Base-by-base conservation (phyloP, 2,113 vertebrate genomes). In the Proterorhinus semilunaris region DNA sequence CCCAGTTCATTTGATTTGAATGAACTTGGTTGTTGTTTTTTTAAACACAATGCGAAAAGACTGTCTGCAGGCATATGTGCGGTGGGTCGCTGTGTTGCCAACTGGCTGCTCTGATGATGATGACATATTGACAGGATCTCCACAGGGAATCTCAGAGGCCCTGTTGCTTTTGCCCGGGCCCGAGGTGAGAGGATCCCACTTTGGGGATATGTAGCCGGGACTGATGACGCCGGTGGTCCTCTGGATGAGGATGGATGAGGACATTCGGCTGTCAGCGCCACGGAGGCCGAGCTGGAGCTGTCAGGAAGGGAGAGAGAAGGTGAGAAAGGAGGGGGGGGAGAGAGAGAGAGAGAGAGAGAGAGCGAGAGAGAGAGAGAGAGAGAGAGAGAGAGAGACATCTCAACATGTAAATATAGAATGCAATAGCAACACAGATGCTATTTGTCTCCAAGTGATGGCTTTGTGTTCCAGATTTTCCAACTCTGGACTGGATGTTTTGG, bases 241-340 rank as follows among this genome's bases (percentile, higher is more conserved):
- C 66, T 70, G 82, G 83, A 90, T 88, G 84, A 92, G 83, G 83
- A 91, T 90, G 79, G 88, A 93, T 91, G 85, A 86, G 86, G 84
- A 89, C 85, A 89, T 91, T 88, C 86, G 86, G 85, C 81, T 88
- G 88, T 87, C 89, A 91, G 85, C 76, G 72, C 69, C 58, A 61
- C 81, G 69, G 79, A 83, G 77, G 79, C 82, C 84, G 87, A 90
- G 90, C 85, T 87, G 71, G 83, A 78, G 83, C 42, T 82, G 84
- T 81, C 87, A 86, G 81, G 83, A 47, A 76, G 71, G 27, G 27
- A 36, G 27, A 36, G 27, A 36, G 27, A 36, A 36, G 74, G 79
- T 65, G 68, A 47, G 46, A 66, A 82, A 44, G 66, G 27, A 36
- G 27, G 27, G 27, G 27, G 27, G 27, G 27, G 27, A 27, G 27